Percentiles rank a stretch among this genome's conserved stretches.
These are phyloP conservation scores for Nyctereutes procyonoides DNA, from an alignment of 2,113 vertebrate genomes.

Conservation along the genomic window DNA sequence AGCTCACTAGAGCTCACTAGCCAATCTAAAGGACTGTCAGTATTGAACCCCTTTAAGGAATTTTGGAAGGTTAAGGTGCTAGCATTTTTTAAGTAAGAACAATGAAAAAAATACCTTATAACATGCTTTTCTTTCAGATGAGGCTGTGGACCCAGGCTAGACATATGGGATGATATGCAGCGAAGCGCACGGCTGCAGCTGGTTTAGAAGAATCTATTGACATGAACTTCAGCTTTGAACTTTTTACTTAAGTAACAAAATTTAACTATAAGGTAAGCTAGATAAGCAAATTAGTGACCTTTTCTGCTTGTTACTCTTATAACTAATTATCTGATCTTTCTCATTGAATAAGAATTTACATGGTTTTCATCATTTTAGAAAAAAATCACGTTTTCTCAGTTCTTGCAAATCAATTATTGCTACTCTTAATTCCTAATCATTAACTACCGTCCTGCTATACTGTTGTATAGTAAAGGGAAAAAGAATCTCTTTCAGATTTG, in stretches of 20 bases:
- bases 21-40: not conserved
- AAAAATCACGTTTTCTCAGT: not conserved
- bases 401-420: not conserved
- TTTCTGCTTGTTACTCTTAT: not conserved
- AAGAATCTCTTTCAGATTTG: not conserved
- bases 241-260: constrained; percentile 96
- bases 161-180: constrained; percentile 97
- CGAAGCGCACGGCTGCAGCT: constrained; percentile 93
- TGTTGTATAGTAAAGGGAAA: not conserved
- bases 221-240: constrained; percentile 97
- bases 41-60: not conserved
- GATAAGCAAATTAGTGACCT: not conserved
- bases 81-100: not conserved
- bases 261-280: constrained; percentile 96
- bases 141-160: constrained; percentile 97
- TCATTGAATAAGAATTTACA: not conserved
- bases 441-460: not conserved
- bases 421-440: not conserved
- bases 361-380: not conserved
- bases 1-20: not conserved
- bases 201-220: constrained; percentile 87
- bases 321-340: not conserved
- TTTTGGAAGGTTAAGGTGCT: not conserved
- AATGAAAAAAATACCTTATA: not conserved
- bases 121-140: constrained; percentile 88